Evolutionary conservation across 2,113 vertebrate species (phyloP), one percentile per base, ranked within the genome.

Genomic region (Falcunculus frontatus): DNA sequence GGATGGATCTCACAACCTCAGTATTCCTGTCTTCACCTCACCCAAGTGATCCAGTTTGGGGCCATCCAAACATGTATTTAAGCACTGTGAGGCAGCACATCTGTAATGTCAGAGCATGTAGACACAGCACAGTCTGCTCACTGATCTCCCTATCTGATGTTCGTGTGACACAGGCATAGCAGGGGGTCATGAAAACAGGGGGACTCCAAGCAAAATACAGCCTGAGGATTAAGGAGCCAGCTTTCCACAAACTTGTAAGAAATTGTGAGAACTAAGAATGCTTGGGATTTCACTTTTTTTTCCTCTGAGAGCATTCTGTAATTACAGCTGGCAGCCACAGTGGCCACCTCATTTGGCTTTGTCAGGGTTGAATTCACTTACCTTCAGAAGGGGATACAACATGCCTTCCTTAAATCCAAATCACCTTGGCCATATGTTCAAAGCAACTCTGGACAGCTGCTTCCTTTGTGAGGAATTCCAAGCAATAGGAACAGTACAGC

Each of bases 251-350:
- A 91, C 56, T 41, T 67, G 52, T 72, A 76, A 82, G 60, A 78
- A 81, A 90, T 59, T 32, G 53, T 35, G 39, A 87, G 52, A 81
- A 87, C 77, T 62, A 82, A 55, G 26, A 64, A 55, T 0, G 1
- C 64, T 41, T 67, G 64, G 52, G 64, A 78, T 93, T 90, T 90
- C 23, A 26, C 41, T 81, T 53, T 22, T 84, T 78, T 80, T 70
- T 32, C 64, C 56, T 55, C 69, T 12, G 60, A 63, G 59, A 91
- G 77, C 52, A 55, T 87, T 95, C 69, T 93, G 56, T 78, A 74
- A 93, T 84, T 78, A 82, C 85, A 90, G 56, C 22, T 87, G 85
- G 90, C 88, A 84, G 85, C 22, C 82, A 77, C 74, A 87, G 69
- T 39, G 35, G 22, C 41, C 23, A 37, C 65, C 52, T 85, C 42